Base-by-base conservation (phyloP, 1,140 invertebrate genomes). In the fruit fly (Drosophila melanogaster) region DNA sequence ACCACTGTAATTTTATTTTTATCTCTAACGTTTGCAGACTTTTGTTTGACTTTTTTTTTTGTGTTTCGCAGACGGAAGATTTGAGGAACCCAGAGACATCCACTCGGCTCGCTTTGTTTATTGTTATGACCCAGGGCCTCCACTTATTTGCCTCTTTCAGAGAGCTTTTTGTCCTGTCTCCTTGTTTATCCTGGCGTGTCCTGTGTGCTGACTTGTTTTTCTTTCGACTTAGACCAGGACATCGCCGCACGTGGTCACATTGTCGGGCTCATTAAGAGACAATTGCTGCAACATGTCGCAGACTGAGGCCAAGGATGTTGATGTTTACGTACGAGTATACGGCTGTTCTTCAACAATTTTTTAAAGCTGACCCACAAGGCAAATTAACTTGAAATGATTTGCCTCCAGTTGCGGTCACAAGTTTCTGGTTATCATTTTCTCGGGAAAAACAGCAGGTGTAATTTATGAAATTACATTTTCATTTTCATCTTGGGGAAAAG, bases 381-480 rank as follows among this genome's bases (percentile, higher is more conserved):
- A 70, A 59, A 76, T 87, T 47, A 76, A 81, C 26, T 81, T 69
- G 33, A 66, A 67, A 43, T 62, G 69, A 67, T 70, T 66, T 30
- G 44, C 33, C 46, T 40, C 55, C 35, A 67, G 76, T 69, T 70
- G 58, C 49, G 46, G 47, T 50, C 26, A 50, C 19, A 57, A 67
- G 40, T 64, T 66, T 35, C 19, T 1, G 12, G 11, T 35, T 44
- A 62, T 54, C 26, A 22, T 22, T 30, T 22, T 26, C 15, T 14
- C 41, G 19, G 58, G 50, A 26, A 38, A 11, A 40, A 51, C 37
- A 73, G 46, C 83, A 86, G 81, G 78, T 86, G 83, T 86, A 76
- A 81, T 86, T 81, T 76, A 81, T 81, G 50, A 87, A 87, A 81
- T 74, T 75, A 78, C 74, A 81, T 86, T 81, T 78, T 80, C 81